phyloP scores from a whole-genome alignment of 2,113 vertebrate species.

The Dinomys branickii region DNA sequence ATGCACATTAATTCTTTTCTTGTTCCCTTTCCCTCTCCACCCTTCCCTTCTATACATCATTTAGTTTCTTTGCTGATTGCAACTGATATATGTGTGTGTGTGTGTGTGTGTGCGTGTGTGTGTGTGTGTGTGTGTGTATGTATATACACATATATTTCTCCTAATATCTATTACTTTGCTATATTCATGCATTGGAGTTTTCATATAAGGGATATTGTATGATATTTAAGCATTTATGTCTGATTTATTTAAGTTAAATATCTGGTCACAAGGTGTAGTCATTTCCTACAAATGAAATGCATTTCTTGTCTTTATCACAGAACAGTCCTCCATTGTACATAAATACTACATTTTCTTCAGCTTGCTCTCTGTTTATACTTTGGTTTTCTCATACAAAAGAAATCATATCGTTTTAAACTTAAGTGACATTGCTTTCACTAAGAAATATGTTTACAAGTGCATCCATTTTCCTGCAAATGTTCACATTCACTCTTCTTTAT shows the following conservation, averaged over 20 bases:
- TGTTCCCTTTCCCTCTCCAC: not conserved
- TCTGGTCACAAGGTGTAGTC: not conserved
- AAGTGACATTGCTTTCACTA: not conserved
- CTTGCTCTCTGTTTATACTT: not conserved
- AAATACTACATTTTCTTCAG: not conserved
- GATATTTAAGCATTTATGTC: not conserved
- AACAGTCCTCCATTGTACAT: not conserved
- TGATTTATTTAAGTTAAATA: not conserved
- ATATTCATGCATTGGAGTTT: not conserved
- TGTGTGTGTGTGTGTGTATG: too few species aligned
- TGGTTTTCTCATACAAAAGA: not conserved
- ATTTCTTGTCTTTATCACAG: not conserved
- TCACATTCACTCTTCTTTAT: not conserved
- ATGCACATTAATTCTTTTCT: not conserved
- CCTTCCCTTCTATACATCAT: not conserved
- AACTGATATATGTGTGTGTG: not conserved
- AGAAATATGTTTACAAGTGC: not conserved
- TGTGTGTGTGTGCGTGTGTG: too few species aligned
- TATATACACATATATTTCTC: too few species aligned
- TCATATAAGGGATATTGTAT: not conserved
- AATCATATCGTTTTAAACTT: not conserved
- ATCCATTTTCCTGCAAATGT: not conserved
- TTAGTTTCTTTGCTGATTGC: not conserved
- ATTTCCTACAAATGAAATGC: not conserved
- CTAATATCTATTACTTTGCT: not conserved